Conservation (phyloP, 2,113 vertebrate genomes). For the Nothobranchius kuhntae region DNA sequence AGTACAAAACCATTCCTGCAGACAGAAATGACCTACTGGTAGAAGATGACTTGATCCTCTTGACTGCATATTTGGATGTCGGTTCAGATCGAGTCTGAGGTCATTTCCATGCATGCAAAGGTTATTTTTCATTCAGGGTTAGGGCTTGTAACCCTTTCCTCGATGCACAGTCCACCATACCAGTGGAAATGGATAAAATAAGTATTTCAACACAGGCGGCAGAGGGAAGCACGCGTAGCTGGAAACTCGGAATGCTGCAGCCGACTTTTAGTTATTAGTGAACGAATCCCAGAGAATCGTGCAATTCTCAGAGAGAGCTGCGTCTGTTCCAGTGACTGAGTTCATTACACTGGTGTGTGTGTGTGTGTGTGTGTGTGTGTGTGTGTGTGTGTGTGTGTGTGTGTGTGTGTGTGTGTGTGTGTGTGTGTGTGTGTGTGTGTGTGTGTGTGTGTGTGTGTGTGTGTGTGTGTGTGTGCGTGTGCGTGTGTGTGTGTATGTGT, state of each 20-base stretch:
- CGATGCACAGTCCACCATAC: not conserved
- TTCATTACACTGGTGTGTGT: not conserved
- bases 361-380: not conserved
- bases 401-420: constrained; percentile 4
- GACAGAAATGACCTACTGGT: not conserved
- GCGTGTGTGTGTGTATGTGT: not conserved
- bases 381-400: constrained; percentile 17
- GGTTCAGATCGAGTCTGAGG: too few relatives aligned
- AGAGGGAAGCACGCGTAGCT: not conserved
- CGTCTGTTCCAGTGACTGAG: constrained; percentile 23
- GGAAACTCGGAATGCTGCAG: not conserved
- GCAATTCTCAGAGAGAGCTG: constrained; percentile 14
- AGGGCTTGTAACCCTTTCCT: not conserved
- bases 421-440: not conserved
- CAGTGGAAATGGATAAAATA: not conserved
- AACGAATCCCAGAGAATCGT: constrained; percentile 6
- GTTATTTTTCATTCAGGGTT: not conserved
- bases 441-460: too few relatives aligned
- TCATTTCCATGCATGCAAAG: too few relatives aligned
- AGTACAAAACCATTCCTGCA: too few relatives aligned
- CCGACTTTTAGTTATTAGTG: not conserved
- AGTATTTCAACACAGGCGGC: not conserved
- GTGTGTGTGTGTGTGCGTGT: too few relatives aligned
- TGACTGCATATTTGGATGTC: too few relatives aligned
- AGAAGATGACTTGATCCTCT: not conserved